Conservation (phyloP, 1,140 invertebrate species). For the Archegozetes longisetosus region DNA sequence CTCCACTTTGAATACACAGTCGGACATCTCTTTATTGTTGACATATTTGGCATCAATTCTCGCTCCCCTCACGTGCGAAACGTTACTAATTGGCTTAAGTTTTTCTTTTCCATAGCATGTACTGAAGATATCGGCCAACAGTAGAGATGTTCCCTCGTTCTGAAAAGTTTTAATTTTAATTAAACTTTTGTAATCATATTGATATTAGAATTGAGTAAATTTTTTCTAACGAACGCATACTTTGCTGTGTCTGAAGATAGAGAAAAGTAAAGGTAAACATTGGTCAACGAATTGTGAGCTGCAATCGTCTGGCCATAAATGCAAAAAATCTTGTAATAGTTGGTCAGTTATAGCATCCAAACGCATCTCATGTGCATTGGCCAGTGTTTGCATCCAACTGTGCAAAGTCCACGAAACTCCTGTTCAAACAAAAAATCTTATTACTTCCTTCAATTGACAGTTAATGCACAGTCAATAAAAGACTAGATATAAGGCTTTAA, state of each 20-base stretch:
- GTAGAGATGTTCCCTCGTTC: constrained; percentile 70
- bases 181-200: constrained; percentile 25
- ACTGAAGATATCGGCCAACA: constrained; percentile 72
- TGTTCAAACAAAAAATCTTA: no score
- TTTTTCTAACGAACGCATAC: constrained; percentile 31
- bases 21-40: constrained; percentile 75
- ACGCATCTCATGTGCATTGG: constrained; percentile 60
- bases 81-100: constrained; percentile 57
- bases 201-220: background rate
- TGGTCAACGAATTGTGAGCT: constrained; percentile 74
- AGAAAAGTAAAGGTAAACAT: constrained; percentile 54
- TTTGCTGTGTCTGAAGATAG: constrained; percentile 75
- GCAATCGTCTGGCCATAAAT: constrained; percentile 65
- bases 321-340: constrained; percentile 70
- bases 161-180: no score
- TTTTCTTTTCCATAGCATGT: constrained; percentile 72
- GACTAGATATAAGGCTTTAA: no score
- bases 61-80: constrained; percentile 42
- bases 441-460: no score
- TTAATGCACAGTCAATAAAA: no score
- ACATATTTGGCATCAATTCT: constrained; percentile 63
- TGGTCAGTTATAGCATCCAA: constrained; percentile 74
- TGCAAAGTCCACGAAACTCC: constrained; percentile 75
- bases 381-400: constrained; percentile 76
- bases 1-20: constrained; percentile 78